phyloP scores from a whole-genome alignment of 2,113 vertebrate species.

The Elephantulus edwardii region DNA sequence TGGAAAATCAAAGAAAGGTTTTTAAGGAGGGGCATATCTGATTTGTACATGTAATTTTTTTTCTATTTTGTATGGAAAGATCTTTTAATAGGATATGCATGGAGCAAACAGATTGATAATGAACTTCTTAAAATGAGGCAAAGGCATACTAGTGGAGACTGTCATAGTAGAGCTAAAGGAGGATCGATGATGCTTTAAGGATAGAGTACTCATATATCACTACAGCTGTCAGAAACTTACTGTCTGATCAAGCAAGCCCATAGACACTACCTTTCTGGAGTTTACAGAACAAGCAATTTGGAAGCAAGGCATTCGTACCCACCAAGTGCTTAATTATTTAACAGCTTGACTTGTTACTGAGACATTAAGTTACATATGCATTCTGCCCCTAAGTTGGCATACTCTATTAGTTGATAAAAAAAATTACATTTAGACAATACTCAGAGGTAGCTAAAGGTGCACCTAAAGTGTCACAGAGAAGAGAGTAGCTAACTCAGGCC shows the following conservation, averaged over 20 bases:
- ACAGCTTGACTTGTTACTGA: no score
- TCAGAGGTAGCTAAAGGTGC: no score
- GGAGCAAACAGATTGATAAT: background rate
- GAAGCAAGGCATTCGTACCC: no score
- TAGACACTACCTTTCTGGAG: no score
- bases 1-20: background rate
- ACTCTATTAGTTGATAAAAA: no score
- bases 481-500: no score
- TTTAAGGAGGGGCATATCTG: background rate
- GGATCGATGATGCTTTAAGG: background rate
- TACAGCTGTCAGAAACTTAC: background rate
- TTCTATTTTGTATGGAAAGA: background rate
- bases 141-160: background rate
- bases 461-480: no score
- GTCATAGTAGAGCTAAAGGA: background rate
- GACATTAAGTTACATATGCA: no score
- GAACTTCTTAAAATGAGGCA: background rate
- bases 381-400: no score
- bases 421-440: no score
- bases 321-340: no score
- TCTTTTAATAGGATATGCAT: background rate
- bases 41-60: conserved; percentile 10
- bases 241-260: background rate
- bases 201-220: background rate
- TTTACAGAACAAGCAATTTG: no score